These are phyloP conservation scores for Aphelocoma californica DNA, from an alignment of 2,797 vertebrate species.

Conservation along the genomic window DNA sequence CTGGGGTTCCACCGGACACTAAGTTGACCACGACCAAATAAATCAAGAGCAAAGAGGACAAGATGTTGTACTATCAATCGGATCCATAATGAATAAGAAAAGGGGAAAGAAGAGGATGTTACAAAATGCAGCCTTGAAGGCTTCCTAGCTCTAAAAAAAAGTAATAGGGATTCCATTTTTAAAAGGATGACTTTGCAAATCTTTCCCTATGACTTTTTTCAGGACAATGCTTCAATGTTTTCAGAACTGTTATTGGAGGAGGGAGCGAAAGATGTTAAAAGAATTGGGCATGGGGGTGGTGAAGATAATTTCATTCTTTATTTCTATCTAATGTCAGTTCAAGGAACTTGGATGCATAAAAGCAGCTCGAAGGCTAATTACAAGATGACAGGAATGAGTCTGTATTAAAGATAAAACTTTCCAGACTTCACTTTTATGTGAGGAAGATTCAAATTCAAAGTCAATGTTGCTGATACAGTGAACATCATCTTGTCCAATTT, in stretches of 20 bases:
- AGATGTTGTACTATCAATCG: not conserved
- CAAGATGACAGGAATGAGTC: slow-evolving; percentile 4
- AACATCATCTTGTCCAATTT: not conserved
- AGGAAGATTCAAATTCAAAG: not conserved
- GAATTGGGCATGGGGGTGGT: not conserved
- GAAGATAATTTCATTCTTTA: not conserved
- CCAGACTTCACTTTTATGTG: not conserved
- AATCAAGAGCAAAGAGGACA: not conserved
- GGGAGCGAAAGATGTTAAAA: not conserved
- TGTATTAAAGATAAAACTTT: slow-evolving; percentile 15
- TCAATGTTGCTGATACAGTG: not conserved
- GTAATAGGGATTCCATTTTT: not conserved
- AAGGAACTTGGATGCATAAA: slow-evolving; percentile 8
- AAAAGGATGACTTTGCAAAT: not conserved
- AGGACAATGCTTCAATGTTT: not conserved
- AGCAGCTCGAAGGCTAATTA: not conserved
- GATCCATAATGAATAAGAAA: not conserved
- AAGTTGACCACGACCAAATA: not conserved
- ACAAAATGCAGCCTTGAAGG: not conserved
- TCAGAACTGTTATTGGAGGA: not conserved
- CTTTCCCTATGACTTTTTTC: not conserved
- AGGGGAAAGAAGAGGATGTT: not conserved
- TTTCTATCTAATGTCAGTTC: slow-evolving; percentile 3
- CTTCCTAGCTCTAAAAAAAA: not conserved
- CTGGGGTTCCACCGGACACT: not conserved